Evolutionary conservation across 2,888 invertebrate genomes (phyloP), one percentile per base, ranked within the genome.

Genomic region (Drosophila putrida): DNA sequence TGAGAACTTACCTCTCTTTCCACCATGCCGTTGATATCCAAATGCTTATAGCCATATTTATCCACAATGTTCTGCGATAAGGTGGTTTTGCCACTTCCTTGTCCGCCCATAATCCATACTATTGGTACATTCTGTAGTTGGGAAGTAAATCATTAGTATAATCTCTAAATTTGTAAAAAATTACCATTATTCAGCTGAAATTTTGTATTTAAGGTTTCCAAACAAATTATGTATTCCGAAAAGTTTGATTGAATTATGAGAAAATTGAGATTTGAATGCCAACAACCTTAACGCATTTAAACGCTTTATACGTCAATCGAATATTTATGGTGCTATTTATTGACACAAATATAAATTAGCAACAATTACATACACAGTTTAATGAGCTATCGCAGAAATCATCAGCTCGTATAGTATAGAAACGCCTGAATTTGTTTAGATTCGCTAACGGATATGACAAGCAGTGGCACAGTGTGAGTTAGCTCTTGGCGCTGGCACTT

Each of bases 21-120:
- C 25, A 98, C 94, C 53, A 99, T 94, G 93, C 98, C 98, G 0
- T 98, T 97, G 15, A 97, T 96, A 64, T 98, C 98, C 71, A 99
- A 94, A 92, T 98, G 98, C n/a, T 96, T 96, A 93, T 97, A 98
- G 11, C 97, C 97, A 92, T 98, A 99, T 91, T 97, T 96, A 57
- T 94, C 95, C 5, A 98, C 97, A 90, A 98, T 97, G 91, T 94
- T 95, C 75, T 96, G 97, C 93, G 98, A 98, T 93, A 98, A 98
- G 1, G 98, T 98, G 28, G 98, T 98, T 92, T 98, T 99, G 59
- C 98, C 93, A 39, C 97, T 97, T 0, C 98, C 98, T 0, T 98
- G 98, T 0, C 98, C 98, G 53, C 98, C 98, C 91, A 97, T 93
- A 50, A 98, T 94, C 96, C 98, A 97, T 75, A 98, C 94, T 57